A percentile compares a stretch with the other conserved stretches of the same genome.
Evolutionary conservation across 2,113 vertebrate species (phyloP).

Genomic region (Mastomys natalensis): DNA sequence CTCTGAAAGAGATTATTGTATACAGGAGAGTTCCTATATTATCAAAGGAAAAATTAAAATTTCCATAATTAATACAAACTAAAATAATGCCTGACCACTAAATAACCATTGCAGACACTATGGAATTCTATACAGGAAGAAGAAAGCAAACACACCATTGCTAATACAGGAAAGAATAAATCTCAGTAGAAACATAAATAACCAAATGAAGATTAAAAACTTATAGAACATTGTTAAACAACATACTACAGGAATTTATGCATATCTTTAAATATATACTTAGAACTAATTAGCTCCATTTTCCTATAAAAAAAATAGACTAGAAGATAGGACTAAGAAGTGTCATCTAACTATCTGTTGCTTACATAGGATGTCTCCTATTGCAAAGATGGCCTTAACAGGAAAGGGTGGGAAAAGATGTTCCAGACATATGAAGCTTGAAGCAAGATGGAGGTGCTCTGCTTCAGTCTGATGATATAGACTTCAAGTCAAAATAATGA

Average conservation of each 20-base stretch:
- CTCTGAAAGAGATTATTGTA: background rate
- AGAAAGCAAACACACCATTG: background rate
- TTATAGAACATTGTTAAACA: background rate
- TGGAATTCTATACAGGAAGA: background rate
- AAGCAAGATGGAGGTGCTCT: background rate
- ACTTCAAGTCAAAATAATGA: background rate
- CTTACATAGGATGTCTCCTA: background rate
- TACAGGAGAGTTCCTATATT: background rate
- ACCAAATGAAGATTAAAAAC: background rate
- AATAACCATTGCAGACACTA: background rate
- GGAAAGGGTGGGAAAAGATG: background rate
- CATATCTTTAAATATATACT: background rate
- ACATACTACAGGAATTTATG: background rate
- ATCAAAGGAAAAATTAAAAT: background rate
- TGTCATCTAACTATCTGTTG: background rate
- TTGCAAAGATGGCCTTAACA: background rate
- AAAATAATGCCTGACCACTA: background rate
- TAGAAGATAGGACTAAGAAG: background rate
- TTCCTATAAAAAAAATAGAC: background rate
- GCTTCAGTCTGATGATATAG: background rate
- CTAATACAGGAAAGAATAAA: background rate
- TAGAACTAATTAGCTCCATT: background rate
- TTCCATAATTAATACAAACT: background rate
- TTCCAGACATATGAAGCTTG: background rate
- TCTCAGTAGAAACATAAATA: background rate